phyloP scores from a whole-genome alignment of 2,888 invertebrate genomes.

The Plagodis pulveraria region DNA sequence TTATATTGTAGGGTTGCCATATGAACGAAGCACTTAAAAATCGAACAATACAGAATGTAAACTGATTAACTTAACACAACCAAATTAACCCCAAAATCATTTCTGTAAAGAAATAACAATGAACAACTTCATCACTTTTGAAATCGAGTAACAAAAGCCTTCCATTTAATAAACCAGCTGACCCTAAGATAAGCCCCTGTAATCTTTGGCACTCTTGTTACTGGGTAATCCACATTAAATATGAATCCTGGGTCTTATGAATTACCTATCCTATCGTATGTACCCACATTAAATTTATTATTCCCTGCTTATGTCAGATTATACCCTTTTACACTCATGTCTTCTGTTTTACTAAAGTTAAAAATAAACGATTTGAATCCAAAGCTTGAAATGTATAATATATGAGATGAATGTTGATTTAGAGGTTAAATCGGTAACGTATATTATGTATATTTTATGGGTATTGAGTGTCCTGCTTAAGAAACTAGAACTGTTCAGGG shows the following conservation, averaged over 20 bases:
- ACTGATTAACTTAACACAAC: conserved; percentile 7
- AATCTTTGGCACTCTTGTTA: conserved; percentile 38
- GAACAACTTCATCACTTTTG: conserved; percentile 25
- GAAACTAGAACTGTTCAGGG: no score
- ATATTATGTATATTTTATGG: no score
- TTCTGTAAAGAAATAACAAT: conserved; percentile 24
- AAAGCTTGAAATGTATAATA: conserved; percentile 1
- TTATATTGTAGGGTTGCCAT: no score
- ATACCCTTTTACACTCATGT: conserved; percentile 41
- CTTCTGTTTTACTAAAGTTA: conserved; percentile 33
- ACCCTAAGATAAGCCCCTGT: no score
- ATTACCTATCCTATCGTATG: conserved; percentile 27
- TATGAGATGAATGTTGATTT: no score
- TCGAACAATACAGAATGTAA: background rate
- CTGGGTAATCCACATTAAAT: conserved; percentile 53
- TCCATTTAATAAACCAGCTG: no score
- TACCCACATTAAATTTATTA: conserved; percentile 41
- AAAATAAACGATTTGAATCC: conserved; percentile 23
- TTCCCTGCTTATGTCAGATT: conserved; percentile 48
- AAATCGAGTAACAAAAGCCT: conserved; percentile 26
- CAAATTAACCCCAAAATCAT: conserved; percentile 17
- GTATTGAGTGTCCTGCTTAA: no score
- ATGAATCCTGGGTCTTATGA: conserved; percentile 38
- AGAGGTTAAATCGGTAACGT: no score
- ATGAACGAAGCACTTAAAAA: no score